Evolutionary conservation across 2,113 vertebrate species (phyloP), one percentile per base, ranked within the genome.

Genomic region (Corydoras maculifer): DNA sequence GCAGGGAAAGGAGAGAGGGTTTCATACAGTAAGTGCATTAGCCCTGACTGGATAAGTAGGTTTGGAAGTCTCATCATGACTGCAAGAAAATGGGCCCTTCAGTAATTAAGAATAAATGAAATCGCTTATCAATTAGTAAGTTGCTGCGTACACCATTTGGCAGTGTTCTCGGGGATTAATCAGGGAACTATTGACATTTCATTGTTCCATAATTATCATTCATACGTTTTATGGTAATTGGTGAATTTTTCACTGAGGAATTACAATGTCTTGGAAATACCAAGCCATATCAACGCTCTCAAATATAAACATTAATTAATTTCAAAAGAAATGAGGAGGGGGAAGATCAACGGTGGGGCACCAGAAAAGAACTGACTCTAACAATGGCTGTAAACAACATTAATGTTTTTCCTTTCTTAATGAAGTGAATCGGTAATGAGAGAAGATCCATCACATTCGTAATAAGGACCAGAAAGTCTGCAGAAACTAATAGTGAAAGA

Each of bases 21-120:
- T 83, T 85, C 79, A 83, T 81, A 69, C 55, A 59, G 76, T 48
- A 82, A 84, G 85, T 82, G 78, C 81, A 83, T 85, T 85, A 87
- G 75, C 78, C 79, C 75, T 77, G 77, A 76, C 77, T 83, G 83
- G 82, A 83, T 85, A 85, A 84, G 81, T 74, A 80, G 77, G 81
- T 84, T 89, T 84, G 78, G 73, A 84, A 84, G 85, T 83, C 79
- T 86, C 84, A 82, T 87, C 72, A 72, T 83, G 84, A 83, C 82
- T 79, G 77, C 75, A 68, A 77, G 80, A 86, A 85, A 89, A 88
- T 83, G 83, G 79, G 82, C 77, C 82, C 83, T 79, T 82, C 82
- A 68, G 81, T 88, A 88, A 90, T 89, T 88, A 88, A 83, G 81
- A 87, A 86, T 84, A 88, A 89, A 89, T 86, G 75, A 86, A 86